phyloP scores from a whole-genome alignment of 2,888 invertebrate genomes.

The Syrphus vitripennis region DNA sequence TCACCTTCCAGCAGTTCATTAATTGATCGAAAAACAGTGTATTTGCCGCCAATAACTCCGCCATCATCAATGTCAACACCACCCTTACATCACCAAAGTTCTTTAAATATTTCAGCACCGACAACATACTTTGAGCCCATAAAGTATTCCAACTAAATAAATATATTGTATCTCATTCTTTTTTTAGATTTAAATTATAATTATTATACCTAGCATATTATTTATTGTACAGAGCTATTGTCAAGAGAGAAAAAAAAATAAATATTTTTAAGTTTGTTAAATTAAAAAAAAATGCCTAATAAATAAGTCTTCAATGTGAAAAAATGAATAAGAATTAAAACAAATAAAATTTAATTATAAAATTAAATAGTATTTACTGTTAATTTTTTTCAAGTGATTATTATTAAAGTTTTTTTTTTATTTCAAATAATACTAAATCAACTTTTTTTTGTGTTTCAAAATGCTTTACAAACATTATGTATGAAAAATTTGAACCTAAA shows the following conservation, averaged over 20 bases:
- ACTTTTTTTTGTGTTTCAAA: no score
- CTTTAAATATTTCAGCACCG: constrained; percentile 50
- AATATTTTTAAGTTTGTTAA: not conserved
- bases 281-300: not conserved
- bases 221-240: constrained; percentile 11
- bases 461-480: no score
- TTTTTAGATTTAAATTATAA: not conserved
- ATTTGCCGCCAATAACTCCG: constrained; percentile 77
- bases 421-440: no score
- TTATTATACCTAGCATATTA: not conserved
- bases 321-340: not conserved
- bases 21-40: constrained; percentile 79
- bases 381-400: no score
- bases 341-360: not conserved
- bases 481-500: no score
- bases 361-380: no score
- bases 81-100: constrained; percentile 72
- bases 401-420: no score
- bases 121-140: constrained; percentile 61
- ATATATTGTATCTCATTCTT: constrained; percentile 1
- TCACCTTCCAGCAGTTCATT: constrained; percentile 74
- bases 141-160: constrained; percentile 59
- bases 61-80: constrained; percentile 75
- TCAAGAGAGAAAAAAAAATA: not conserved
- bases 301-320: not conserved